Evolutionary conservation across 2,797 vertebrate genomes (phyloP).

Genomic region (Eulemur coronatus): DNA sequence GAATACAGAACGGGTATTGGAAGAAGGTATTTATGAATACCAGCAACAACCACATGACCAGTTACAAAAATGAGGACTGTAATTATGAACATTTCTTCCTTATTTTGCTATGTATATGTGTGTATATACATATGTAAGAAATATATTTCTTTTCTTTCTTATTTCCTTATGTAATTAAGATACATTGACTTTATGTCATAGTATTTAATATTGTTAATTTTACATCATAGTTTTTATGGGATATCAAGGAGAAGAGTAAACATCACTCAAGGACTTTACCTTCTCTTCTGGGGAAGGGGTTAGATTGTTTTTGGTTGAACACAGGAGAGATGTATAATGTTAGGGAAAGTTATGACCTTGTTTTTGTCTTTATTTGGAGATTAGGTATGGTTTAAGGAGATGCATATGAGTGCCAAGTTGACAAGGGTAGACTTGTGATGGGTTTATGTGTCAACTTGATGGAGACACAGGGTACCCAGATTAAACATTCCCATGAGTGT

Average conservation of each 20-base stretch:
- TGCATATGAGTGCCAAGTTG: neutral
- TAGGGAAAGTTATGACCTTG: neutral
- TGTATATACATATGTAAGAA: neutral
- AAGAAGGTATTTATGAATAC: neutral
- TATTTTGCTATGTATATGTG: neutral
- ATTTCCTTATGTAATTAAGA: neutral
- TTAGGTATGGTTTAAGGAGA: neutral
- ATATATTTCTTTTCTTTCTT: neutral
- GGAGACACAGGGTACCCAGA: neutral
- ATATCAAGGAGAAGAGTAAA: neutral
- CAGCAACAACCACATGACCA: neutral
- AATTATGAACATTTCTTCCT: neutral
- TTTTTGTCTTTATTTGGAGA: neutral
- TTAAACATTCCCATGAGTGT: neutral
- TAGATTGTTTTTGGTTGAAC: neutral
- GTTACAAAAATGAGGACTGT: neutral
- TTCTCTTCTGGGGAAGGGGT: neutral
- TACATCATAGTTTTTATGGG: neutral
- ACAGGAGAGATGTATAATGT: neutral
- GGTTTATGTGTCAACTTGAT: neutral
- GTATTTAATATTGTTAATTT: neutral
- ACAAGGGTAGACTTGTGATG: neutral
- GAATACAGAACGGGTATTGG: neutral
- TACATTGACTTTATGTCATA: neutral
- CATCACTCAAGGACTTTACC: neutral